Evolutionary conservation across 2,888 invertebrate genomes (phyloP).

Genomic region (Brachynemurus nebulosus): DNA sequence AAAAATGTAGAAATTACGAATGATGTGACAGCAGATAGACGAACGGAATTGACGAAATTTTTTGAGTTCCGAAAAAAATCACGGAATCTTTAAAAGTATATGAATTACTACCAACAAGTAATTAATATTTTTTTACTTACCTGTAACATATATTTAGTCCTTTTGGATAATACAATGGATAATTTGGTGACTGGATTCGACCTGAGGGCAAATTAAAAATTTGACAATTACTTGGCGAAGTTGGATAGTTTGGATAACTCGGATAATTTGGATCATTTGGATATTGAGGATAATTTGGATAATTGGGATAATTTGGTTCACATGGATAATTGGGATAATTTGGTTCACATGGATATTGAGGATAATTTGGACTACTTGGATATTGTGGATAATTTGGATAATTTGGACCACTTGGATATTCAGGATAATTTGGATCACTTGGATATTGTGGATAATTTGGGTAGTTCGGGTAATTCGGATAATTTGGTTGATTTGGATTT

Average conservation of each 20-base stretch:
- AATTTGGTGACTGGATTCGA: conserved; percentile 31
- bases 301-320: neutral
- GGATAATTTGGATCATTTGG: neutral
- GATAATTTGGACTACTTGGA: neutral
- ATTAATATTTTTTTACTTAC: conserved; percentile 21
- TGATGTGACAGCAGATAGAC: no score
- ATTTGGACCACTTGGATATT: no score
- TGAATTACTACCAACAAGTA: no score
- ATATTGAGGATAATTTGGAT: neutral
- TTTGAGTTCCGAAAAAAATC: no score
- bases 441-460: conserved; percentile 2
- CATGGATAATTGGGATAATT: neutral
- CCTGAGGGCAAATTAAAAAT: conserved; percentile 27
- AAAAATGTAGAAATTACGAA: no score
- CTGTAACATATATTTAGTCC: conserved; percentile 33
- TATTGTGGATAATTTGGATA: conserved; percentile 1
- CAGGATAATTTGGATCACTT: neutral
- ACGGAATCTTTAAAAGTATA: no score
- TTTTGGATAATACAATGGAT: conserved; percentile 32
- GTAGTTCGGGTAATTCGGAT: no score
- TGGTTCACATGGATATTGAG: neutral
- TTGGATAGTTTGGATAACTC: neutral
- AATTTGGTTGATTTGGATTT: neutral
- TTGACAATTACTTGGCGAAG: conserved; percentile 22
- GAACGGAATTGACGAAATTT: no score